These are phyloP conservation scores for Ectobius pallidus DNA, from an alignment of 2,888 invertebrate species.

Conservation along the genomic window DNA sequence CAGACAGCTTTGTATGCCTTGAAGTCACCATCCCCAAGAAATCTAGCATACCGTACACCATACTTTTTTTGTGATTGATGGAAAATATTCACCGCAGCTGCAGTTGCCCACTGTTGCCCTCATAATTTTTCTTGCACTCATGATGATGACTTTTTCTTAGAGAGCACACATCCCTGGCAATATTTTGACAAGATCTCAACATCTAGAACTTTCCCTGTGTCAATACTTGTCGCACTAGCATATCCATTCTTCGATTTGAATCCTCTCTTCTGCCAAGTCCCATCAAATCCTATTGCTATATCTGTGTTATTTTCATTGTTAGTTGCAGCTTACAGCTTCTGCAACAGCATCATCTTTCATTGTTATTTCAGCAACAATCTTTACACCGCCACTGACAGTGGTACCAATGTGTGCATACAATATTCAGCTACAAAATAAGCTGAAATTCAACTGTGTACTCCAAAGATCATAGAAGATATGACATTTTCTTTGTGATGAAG, in stretches of 20 bases:
- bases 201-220: no score
- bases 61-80: neutral
- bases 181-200: no score
- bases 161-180: no score
- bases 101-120: neutral
- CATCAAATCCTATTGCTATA: neutral
- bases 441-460: neutral
- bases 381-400: neutral
- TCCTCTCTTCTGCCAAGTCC: neutral
- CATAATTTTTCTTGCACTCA: no score
- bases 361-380: neutral
- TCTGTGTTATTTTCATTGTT: neutral
- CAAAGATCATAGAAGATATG: neutral
- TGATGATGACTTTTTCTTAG: no score
- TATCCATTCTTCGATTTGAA: neutral
- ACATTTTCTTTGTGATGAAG: neutral
- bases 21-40: no score
- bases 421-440: neutral
- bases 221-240: neutral
- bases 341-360: neutral
- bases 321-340: neutral
- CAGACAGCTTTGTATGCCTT: neutral
- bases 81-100: neutral
- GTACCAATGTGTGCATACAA: neutral
- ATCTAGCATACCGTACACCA: neutral